Conservation (phyloP, 2,797 vertebrate genomes). For the Poecile montanus region DNA sequence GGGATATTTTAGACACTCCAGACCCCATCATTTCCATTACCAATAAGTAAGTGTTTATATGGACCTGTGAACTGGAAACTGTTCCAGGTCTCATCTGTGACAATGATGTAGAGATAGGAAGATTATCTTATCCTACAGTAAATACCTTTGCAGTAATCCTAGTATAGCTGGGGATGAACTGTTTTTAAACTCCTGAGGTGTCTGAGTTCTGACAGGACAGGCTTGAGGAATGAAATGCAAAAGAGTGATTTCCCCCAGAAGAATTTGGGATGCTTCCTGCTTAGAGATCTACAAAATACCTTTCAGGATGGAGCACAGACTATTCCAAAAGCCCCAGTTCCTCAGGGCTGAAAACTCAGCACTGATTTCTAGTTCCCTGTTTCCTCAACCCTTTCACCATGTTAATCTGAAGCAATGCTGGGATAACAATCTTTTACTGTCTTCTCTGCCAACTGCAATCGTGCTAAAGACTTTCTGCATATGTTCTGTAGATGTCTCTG, state of each 20-base stretch:
- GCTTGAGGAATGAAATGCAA: neutral
- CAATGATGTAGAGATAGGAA: neutral
- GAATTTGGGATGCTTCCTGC: neutral
- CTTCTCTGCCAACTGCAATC: neutral
- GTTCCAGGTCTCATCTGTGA: neutral
- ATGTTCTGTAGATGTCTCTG: neutral
- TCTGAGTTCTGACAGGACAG: neutral
- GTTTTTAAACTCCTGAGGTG: neutral
- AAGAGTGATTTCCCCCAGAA: neutral
- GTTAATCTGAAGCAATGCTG: rapidly evolving
- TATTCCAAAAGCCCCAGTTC: neutral
- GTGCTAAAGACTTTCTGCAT: neutral
- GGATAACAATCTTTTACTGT: neutral
- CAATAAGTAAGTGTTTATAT: rapidly evolving
- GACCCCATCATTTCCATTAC: neutral
- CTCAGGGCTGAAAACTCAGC: neutral
- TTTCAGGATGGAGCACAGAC: neutral
- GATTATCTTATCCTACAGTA: neutral
- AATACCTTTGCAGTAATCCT: neutral
- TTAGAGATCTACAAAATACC: neutral
- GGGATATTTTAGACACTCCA: neutral
- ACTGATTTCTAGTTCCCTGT: neutral
- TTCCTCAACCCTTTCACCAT: neutral
- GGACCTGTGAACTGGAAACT: neutral
- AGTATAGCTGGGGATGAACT: neutral